Base-by-base conservation (phyloP, 2,113 vertebrate species). In the Pterocles orientalis region DNA sequence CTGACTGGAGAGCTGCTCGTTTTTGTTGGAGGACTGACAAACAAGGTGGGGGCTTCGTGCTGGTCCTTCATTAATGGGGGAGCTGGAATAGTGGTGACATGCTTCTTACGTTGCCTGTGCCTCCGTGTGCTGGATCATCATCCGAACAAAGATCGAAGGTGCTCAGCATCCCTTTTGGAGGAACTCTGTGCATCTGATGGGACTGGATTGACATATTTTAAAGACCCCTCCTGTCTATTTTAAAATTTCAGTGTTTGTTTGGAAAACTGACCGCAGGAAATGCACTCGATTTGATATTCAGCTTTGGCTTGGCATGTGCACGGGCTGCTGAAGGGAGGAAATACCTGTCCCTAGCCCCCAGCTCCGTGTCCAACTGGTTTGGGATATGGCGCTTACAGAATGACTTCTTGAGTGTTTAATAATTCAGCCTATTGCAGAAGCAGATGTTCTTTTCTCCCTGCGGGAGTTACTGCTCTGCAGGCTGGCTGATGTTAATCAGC, bases 111-210 rank as follows among this genome's bases (percentile, higher is more conserved):
- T 33, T 31, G 17, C 16, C 41, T 7, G 2, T 39, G n/a, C 20
- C 31, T 50, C 36, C 10, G 7, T 7, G 39, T 14, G 65, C 6
- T 29, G 18, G 33, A 7, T 33, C 34, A 53, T 36, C 58, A 29
- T 7, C 69, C 84, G 50, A 6, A 16, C 0, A 4, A 65, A 69
- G 31, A 5, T 0, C 14, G 24, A 58, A 33, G 28, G 31, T 76
- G 28, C 53, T 82, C 34, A 45, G 53, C 18, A 18, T 39, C 31
- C n/a, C 26, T 73, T 69, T 18, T 26, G 77, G 64, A 33, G 81
- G 60, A 57, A 8, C 31, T 34, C 18, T 24, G n/a, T 48, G 71
- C 9, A 1, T 33, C 36, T 47, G 9, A 29, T 5, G 8, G 39
- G 34, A 10, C 25, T 16, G 48, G 12, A 3, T 2, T 39, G 60